These are phyloP conservation scores for Marasmarcha lunaedactyla DNA, from an alignment of 2,888 invertebrate species.

Conservation along the genomic window DNA sequence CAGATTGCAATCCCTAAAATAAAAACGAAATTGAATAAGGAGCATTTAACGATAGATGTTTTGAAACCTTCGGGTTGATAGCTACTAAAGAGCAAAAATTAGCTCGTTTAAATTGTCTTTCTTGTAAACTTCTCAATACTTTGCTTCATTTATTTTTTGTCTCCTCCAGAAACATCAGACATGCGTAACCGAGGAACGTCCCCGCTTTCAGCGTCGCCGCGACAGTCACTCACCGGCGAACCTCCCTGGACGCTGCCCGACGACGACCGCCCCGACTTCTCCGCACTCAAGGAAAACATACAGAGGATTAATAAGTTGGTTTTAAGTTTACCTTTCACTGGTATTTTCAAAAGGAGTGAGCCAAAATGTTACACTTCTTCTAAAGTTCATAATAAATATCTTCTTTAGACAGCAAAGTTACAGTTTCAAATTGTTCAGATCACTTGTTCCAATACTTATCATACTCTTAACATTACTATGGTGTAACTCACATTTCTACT, in stretches of 20 bases:
- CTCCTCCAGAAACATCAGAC: constrained; percentile 29
- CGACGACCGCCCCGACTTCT: constrained; percentile 90
- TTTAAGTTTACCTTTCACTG: background rate
- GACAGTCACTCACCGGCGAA: constrained; percentile 59
- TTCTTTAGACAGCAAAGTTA: too few species aligned
- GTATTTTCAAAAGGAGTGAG: background rate
- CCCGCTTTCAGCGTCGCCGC: constrained; percentile 55
- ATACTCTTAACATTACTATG: too few species aligned
- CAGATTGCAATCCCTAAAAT: too few species aligned
- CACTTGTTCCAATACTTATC: too few species aligned
- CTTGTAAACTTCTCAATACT: background rate
- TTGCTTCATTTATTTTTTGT: background rate
- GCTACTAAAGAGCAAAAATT: too few species aligned
- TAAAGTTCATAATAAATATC: too few species aligned
- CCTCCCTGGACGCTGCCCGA: constrained; percentile 83
- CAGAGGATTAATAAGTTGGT: constrained; percentile 88
- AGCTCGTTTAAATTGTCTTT: too few species aligned
- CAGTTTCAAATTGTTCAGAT: too few species aligned
- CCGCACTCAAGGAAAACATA: constrained; percentile 86
- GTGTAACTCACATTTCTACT: too few species aligned
- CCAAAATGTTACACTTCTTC: constrained; percentile 3
- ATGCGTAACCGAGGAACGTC: constrained; percentile 62
- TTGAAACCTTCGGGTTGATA: too few species aligned
- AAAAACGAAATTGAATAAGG: too few species aligned
- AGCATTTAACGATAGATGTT: too few species aligned